Percentiles rank a stretch among this genome's conserved stretches.
Conservation (phyloP, 2,113 vertebrate genomes). For the Mobula birostris region DNA sequence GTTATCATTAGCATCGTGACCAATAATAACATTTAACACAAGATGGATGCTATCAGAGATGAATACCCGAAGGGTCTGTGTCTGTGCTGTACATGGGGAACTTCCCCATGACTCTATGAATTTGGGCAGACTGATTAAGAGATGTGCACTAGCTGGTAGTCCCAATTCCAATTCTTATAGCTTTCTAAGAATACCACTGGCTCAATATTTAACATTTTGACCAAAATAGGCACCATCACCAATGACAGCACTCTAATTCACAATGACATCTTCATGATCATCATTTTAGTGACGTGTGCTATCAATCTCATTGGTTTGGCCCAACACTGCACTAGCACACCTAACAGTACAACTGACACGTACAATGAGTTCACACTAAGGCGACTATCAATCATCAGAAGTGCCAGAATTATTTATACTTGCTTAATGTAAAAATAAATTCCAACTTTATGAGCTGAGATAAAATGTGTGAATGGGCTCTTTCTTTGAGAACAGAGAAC, state of each 20-base stretch:
- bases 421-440: constrained; percentile 1
- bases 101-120: too few relatives aligned
- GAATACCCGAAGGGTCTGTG: too few relatives aligned
- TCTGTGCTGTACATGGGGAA: too few relatives aligned
- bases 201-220: not conserved
- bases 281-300: not conserved
- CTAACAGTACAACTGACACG: not conserved
- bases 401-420: not conserved
- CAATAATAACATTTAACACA: not conserved
- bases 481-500: not conserved
- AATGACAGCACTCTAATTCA: not conserved
- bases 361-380: not conserved
- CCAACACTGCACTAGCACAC: not conserved
- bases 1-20: not conserved
- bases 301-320: not conserved
- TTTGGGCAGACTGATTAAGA: too few relatives aligned
- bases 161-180: not conserved
- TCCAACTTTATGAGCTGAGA: not conserved
- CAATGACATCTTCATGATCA: not conserved
- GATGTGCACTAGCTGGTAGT: too few relatives aligned
- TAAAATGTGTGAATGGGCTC: not conserved
- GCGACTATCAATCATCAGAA: not conserved
- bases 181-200: not conserved
- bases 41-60: not conserved
- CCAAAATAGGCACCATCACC: not conserved